Percentiles rank a stretch among this genome's conserved stretches.
phyloP scores from a whole-genome alignment of 2,113 vertebrate species.

The Pao palembangensis region DNA sequence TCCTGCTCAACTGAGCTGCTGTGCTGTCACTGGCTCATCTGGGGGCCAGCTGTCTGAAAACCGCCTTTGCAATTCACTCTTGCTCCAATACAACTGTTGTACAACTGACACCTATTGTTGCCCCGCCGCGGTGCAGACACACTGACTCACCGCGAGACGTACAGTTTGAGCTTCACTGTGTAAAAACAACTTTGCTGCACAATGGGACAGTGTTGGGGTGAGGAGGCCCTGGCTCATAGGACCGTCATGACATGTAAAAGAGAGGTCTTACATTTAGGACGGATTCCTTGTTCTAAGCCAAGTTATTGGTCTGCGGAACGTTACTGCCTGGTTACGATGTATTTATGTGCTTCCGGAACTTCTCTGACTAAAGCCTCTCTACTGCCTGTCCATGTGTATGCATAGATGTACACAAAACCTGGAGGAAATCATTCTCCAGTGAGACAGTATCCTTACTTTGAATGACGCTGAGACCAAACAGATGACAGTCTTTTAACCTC shows the following conservation, averaged over 20 bases:
- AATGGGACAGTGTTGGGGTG: constrained; percentile 33
- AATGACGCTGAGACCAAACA: constrained; percentile 97
- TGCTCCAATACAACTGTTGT: constrained; percentile 21
- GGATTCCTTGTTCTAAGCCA: constrained; percentile 8
- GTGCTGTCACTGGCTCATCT: constrained; percentile 48
- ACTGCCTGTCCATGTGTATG: no score
- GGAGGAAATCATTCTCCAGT: not conserved
- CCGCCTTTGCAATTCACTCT: constrained; percentile 25
- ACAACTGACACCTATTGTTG: constrained; percentile 40
- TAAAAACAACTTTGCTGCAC: constrained; percentile 50
- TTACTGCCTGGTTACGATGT: constrained; percentile 1
- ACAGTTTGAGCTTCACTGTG: constrained; percentile 2
- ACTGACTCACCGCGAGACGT: constrained; percentile 29
- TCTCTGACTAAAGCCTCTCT: no score
- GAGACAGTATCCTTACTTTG: constrained; percentile 82
- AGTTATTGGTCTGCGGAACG: constrained; percentile 12
- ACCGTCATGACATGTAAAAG: constrained; percentile 40
- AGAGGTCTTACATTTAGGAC: constrained; percentile 29
- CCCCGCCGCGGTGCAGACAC: constrained; percentile 10
- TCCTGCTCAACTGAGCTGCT: constrained; percentile 53
- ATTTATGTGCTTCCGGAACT: not conserved
- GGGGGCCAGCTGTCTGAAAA: constrained; percentile 56
- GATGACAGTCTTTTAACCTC: constrained; percentile 92
- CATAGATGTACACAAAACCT: not conserved
- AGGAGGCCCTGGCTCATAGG: constrained; percentile 19